Evolutionary conservation across 2,888 invertebrate species (phyloP).

Genomic region (Plebejus melissa): DNA sequence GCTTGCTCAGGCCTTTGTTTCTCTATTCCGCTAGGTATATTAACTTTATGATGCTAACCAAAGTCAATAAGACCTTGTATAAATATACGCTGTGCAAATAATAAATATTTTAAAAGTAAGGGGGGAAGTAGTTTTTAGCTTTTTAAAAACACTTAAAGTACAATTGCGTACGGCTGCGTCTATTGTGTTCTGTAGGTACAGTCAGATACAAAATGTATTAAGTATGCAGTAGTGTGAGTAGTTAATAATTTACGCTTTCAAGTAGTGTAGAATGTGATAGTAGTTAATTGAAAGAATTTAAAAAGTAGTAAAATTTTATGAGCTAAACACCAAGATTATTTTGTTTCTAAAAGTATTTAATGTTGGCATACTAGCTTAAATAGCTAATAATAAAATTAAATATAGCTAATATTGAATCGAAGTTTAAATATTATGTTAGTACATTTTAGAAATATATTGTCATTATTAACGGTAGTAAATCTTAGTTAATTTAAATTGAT

Average conservation of each 20-base stretch:
- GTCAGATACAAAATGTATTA: conserved; percentile 12
- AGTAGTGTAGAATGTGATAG: not conserved
- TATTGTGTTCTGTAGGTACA: not conserved
- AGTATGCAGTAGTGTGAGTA: not conserved
- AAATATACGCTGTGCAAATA: no score
- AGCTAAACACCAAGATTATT: not conserved
- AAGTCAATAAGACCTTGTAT: no score
- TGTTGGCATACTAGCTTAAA: not conserved
- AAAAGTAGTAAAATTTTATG: not conserved
- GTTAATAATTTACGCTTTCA: not conserved
- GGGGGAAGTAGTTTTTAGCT: no score
- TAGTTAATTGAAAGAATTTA: not conserved
- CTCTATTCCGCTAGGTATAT: no score
- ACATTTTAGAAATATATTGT: not conserved
- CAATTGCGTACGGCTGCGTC: not conserved
- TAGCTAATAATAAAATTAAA: not conserved
- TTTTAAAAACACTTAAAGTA: not conserved
- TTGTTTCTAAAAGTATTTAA: conserved; percentile 5
- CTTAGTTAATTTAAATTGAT: conserved; percentile 4
- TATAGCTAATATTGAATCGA: not conserved
- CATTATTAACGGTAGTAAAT: not conserved
- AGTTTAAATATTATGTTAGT: not conserved
- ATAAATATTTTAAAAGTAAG: no score
- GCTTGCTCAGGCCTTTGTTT: no score
- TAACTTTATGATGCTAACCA: no score